phyloP scores from a whole-genome alignment of 1,140 invertebrate genomes.

The Brachionus plicatilis region DNA sequence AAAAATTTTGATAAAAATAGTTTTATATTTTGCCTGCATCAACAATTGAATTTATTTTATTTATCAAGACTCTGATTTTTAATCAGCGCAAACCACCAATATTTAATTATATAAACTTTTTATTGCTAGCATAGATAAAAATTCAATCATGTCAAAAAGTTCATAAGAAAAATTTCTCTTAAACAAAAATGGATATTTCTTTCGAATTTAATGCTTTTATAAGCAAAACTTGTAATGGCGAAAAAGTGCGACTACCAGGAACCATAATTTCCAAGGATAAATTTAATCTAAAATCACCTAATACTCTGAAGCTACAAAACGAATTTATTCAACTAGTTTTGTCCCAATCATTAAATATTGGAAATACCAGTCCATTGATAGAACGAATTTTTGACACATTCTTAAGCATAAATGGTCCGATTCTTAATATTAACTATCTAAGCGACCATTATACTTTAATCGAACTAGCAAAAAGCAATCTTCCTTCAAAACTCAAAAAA shows the following conservation, averaged over 20 bases:
- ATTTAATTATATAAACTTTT: too few species aligned
- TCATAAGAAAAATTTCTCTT: not conserved
- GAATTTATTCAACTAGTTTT: not conserved
- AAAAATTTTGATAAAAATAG: too few species aligned
- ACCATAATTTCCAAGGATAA: not conserved
- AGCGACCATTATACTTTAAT: not conserved
- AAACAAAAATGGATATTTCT: not conserved
- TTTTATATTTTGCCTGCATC: too few species aligned
- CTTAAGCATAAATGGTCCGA: not conserved
- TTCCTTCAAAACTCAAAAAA: not conserved
- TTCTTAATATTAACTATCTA: not conserved
- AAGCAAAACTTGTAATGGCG: not conserved
- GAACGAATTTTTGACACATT: not conserved
- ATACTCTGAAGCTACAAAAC: not conserved
- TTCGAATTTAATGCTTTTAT: not conserved
- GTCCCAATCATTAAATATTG: not conserved
- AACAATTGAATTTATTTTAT: too few species aligned
- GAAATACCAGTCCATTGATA: not conserved
- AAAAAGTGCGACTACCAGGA: not conserved
- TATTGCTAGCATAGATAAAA: too few species aligned
- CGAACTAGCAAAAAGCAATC: not conserved
- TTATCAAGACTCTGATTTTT: too few species aligned
- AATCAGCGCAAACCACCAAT: too few species aligned
- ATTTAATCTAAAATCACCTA: not conserved
- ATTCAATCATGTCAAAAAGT: not conserved